A percentile compares a stretch with the other conserved stretches of the same genome.
These are phyloP conservation scores for Papio anubis DNA, from an alignment of 2,113 vertebrate species.

Conservation along the genomic window DNA sequence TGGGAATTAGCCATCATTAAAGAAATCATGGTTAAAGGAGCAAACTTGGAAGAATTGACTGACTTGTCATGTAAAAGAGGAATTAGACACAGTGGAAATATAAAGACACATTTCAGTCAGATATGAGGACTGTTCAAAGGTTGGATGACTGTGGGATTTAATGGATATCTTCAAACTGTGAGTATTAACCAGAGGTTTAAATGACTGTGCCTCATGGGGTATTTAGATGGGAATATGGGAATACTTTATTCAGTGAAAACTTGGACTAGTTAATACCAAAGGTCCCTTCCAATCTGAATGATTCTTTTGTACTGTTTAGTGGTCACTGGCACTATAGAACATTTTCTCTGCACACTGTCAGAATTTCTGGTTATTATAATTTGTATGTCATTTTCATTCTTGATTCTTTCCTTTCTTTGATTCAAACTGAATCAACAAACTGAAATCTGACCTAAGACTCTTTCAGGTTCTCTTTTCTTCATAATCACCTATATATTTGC, in stretches of 20 bases:
- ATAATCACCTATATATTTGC: neutral
- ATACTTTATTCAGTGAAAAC: neutral
- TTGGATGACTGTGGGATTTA: neutral
- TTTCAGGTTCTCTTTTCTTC: neutral
- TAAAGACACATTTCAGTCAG: neutral
- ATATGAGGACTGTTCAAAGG: neutral
- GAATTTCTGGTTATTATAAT: neutral
- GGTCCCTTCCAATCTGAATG: neutral
- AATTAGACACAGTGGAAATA: neutral
- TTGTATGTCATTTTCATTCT: neutral
- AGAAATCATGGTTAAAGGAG: neutral
- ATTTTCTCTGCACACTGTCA: neutral
- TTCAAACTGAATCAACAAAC: neutral
- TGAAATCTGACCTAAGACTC: neutral
- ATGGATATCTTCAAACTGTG: neutral
- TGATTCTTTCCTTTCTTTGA: neutral
- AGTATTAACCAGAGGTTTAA: neutral
- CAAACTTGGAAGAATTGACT: neutral
- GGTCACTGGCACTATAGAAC: neutral
- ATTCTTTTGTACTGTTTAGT: neutral
- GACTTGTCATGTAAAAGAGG: neutral
- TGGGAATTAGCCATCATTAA: neutral
- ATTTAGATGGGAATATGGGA: neutral
- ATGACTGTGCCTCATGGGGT: neutral
- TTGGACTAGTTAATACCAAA: neutral